Evolutionary conservation across 2,797 vertebrate genomes (phyloP), one percentile per base, ranked within the genome.

Genomic region (Taeniopygia guttata): DNA sequence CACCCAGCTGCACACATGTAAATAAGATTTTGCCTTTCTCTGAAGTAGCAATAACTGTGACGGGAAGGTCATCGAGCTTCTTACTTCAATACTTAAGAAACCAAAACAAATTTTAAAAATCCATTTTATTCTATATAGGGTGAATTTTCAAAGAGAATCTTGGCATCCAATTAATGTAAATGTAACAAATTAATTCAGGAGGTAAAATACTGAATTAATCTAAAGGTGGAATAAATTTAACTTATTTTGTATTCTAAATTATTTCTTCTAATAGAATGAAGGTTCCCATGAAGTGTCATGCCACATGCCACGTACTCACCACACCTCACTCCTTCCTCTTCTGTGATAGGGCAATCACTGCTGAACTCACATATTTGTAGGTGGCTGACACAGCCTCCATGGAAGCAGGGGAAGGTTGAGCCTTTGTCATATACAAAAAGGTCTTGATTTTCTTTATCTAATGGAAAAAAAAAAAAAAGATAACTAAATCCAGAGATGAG

Each of bases 281-380:
- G 25, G 42, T 51, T 91, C 40, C 26, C 56, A 68, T 0, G 0
- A 81, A 83, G 32, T 51, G 63, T 26, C 52, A 36, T 13, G 42
- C 9, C 59, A 60, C 52, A 36, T 13, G 42, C 9, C 59, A 60
- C 21, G n/a, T 58, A 98, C 98, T 98, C 93, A 99, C 99, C 98
- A 97, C 99, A 99, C 55, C 98, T 93, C 48, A 95, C 91, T 72
- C 97, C 98, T 85, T 98, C 98, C 34, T 98, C 97, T 27, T 98
- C 98, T 83, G 98, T 98, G 14, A 96, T 79, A 55, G 98, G 97
- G 93, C 99, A 99, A 89, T 99, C 98, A 3, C 96, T 97, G 89
- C 97, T 95, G 94, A 99, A 99, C 97, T 99, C 98, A 92, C 99
- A 99, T 90, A 99, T 95, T 74, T 96, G 96, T 42, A 96, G 96